phyloP scores from a whole-genome alignment of 2,797 vertebrate species.

The Silurus lanzhouensis region DNA sequence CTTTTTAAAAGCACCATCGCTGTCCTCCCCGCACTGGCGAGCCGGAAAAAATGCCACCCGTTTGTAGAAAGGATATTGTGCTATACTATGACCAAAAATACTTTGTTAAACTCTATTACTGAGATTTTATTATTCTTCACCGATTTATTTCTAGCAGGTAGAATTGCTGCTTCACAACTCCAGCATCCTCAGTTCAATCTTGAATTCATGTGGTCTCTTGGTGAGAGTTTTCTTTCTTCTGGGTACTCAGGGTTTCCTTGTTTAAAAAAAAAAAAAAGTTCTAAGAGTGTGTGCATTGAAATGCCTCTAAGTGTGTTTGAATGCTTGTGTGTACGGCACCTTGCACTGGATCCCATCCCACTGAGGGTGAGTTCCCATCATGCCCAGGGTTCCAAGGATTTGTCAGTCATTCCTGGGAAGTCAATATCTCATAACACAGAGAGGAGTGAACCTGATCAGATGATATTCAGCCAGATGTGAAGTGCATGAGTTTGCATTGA shows the following conservation, averaged over 20 bases:
- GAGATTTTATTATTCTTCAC: not conserved
- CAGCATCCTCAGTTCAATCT: not conserved
- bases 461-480: too few relatives aligned
- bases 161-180: not conserved
- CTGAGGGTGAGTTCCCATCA: not conserved
- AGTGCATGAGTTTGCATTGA: too few relatives aligned
- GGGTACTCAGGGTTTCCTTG: not conserved
- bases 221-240: not conserved
- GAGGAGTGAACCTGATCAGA: too few relatives aligned
- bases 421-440: too few relatives aligned
- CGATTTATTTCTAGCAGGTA: not conserved
- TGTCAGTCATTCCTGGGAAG: too few relatives aligned
- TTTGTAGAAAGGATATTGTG: not conserved
- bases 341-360: not conserved
- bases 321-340: not conserved
- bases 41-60: not conserved
- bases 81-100: not conserved
- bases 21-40: not conserved
- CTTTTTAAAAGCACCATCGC: constrained; percentile 8
- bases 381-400: not conserved
- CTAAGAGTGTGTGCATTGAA: too few relatives aligned
- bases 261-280: not conserved
- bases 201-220: not conserved
- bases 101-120: not conserved
- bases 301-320: not conserved